Evolutionary conservation across 2,797 vertebrate genomes (phyloP).

Genomic region (Hybognathus amarus): DNA sequence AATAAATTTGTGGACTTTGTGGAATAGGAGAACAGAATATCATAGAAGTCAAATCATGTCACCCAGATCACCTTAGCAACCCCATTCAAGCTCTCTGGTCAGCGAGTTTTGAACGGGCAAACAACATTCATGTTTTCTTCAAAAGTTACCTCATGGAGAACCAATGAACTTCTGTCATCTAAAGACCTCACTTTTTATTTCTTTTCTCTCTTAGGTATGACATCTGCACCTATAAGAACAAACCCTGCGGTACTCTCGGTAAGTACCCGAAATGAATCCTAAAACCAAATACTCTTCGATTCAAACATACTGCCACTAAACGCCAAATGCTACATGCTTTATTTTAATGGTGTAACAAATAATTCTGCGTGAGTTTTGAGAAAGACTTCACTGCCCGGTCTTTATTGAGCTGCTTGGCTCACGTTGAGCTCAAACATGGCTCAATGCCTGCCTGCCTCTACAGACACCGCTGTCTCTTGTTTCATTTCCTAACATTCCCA

Average conservation of each 20-base stretch:
- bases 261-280: conserved; percentile 71
- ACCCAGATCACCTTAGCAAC: background rate
- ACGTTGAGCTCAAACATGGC: conserved; percentile 47
- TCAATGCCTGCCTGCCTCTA: conserved; percentile 24
- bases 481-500: conserved; percentile 35
- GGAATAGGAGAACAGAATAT: background rate
- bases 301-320: background rate
- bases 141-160: background rate
- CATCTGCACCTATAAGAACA: conserved; percentile 99
- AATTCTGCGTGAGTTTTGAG: background rate
- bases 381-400: conserved; percentile 25
- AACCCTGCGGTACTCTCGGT: conserved; percentile 97
- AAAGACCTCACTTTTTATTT: conserved; percentile 9
- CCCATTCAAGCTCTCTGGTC: background rate
- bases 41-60: background rate
- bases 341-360: conserved; percentile 7
- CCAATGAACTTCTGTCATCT: background rate
- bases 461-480: conserved; percentile 47
- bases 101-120: background rate
- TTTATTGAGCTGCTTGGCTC: conserved; percentile 32
- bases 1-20: background rate
- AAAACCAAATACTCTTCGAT: background rate
- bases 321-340: background rate
- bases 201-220: conserved; percentile 83
- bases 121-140: background rate